phyloP scores from a whole-genome alignment of 92 coral and sea anemone species.

The Phymanthus crucifer region DNA sequence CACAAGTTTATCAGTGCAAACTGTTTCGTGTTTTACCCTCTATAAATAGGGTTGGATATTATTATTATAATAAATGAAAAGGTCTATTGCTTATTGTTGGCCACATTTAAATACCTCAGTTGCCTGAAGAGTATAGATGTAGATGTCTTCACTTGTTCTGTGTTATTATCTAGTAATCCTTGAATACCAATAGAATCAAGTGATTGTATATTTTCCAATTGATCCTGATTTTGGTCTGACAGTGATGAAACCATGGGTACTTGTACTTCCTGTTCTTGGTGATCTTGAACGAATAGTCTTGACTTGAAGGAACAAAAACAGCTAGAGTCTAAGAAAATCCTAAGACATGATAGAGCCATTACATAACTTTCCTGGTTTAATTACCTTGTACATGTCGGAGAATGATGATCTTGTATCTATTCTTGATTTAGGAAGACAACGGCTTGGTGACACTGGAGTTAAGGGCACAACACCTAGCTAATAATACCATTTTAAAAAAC shows the following conservation, averaged over 20 bases:
- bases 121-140: conserved; percentile 72
- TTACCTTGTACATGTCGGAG: conserved; percentile 1
- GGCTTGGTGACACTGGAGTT: conserved; percentile 77
- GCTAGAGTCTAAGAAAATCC: background rate
- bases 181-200: conserved; percentile 5
- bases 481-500: background rate
- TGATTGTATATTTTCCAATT: conserved; percentile 20
- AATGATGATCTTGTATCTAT: background rate
- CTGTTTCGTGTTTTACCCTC: too few species aligned
- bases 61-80: too few species aligned
- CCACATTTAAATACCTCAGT: conserved; percentile 50
- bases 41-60: too few species aligned
- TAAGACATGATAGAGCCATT: background rate
- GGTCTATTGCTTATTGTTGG: background rate
- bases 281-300: background rate
- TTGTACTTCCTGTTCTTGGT: conserved; percentile 17
- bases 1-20: too few species aligned
- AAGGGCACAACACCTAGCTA: conserved; percentile 92
- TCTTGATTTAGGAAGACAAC: conserved; percentile 55
- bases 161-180: background rate
- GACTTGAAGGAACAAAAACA: background rate
- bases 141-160: conserved; percentile 37
- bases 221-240: conserved; percentile 44
- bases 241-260: conserved; percentile 2
- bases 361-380: background rate